A percentile compares a stretch with the other conserved stretches of the same genome.
These are phyloP conservation scores for Synergus laeviventris DNA, from an alignment of 2,888 invertebrate genomes.

Conservation along the genomic window DNA sequence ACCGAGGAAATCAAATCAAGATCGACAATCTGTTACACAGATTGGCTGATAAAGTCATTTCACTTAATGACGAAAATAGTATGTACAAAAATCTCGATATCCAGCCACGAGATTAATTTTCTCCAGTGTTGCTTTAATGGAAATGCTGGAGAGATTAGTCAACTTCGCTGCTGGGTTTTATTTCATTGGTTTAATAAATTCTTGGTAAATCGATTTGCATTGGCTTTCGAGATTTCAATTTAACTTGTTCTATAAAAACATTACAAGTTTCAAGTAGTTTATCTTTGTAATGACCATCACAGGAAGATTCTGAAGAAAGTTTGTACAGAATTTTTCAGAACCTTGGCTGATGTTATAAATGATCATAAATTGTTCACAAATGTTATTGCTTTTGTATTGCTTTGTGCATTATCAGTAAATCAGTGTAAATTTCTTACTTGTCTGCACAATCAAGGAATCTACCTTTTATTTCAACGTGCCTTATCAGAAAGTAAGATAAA, in stretches of 20 bases:
- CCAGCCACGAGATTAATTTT: slow-evolving; percentile 5
- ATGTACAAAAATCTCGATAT: neutral
- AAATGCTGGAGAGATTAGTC: slow-evolving; percentile 30
- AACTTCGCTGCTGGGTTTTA: neutral
- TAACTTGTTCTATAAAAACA: neutral
- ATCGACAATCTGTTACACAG: slow-evolving; percentile 19
- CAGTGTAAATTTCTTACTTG: slow-evolving; percentile 10
- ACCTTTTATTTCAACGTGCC: neutral
- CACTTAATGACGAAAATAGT: slow-evolving; percentile 21
- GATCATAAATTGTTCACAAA: neutral
- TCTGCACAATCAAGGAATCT: slow-evolving; percentile 20
- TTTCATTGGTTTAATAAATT: slow-evolving; percentile 1
- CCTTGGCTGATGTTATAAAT: too few relatives aligned
- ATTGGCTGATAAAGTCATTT: slow-evolving; percentile 30
- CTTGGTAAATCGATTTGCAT: slow-evolving; percentile 11
- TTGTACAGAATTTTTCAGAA: too few relatives aligned
- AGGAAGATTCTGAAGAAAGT: neutral
- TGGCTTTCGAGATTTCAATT: slow-evolving; percentile 23
- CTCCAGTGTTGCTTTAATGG: neutral
- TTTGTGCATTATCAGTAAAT: slow-evolving; percentile 14
- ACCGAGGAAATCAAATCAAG: slow-evolving; percentile 19
- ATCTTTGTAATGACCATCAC: neutral
- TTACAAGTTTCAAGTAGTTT: neutral
- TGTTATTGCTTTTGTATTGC: neutral
- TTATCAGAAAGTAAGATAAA: neutral